Percentiles rank a stretch among this genome's conserved stretches.
Evolutionary conservation across 2,797 vertebrate species (phyloP).

Genomic region (Micrastur ruficollis): DNA sequence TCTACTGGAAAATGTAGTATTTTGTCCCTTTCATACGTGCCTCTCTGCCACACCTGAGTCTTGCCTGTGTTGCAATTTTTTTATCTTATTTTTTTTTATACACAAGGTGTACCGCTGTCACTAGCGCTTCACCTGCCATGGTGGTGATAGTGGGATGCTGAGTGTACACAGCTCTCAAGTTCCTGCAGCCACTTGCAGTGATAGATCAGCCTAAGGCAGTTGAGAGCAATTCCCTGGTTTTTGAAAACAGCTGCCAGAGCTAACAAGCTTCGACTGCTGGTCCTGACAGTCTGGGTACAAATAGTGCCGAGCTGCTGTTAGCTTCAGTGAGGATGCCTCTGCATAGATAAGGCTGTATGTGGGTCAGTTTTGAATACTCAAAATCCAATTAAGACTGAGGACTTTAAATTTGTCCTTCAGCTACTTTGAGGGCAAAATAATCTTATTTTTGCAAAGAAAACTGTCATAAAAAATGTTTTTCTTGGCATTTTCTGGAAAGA

Average conservation of each 20-base stretch:
- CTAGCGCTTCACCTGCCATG: neutral
- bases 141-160: neutral
- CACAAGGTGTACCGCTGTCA: neutral
- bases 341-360: neutral
- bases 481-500: neutral
- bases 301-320: fast-evolving
- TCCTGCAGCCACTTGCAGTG: neutral
- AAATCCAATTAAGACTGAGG: neutral
- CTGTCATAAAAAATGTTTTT: neutral
- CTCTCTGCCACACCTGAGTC: fast-evolving
- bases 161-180: neutral
- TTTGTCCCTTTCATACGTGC: neutral
- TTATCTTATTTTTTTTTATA: neutral
- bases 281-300: neutral
- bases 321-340: neutral
- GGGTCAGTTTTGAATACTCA: neutral
- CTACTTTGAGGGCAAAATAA: neutral
- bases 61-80: neutral
- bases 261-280: neutral
- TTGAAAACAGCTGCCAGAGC: neutral
- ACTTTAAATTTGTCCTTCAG: neutral
- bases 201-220: neutral
- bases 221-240: neutral
- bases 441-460: neutral
- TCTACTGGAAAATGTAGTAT: neutral